Percentiles rank a stretch among this genome's conserved stretches.
Conservation (phyloP, 35 echinoderm and acorn worm genomes). For the Chiridota heheva region DNA sequence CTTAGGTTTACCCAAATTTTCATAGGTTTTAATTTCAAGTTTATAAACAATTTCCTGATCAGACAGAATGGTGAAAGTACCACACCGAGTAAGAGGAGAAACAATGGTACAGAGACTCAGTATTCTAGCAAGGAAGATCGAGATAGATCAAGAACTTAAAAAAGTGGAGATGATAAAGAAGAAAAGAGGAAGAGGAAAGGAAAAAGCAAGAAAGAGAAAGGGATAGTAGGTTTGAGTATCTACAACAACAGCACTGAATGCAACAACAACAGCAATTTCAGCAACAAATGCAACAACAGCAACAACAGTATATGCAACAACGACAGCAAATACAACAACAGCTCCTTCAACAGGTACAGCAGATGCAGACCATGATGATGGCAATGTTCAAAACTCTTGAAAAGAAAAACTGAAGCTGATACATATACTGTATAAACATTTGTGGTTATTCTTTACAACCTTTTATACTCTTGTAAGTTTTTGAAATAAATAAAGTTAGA, state of each 20-base stretch:
- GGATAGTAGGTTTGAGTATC: slow-evolving; percentile 28
- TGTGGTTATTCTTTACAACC: neutral
- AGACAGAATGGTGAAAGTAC: slow-evolving; percentile 40
- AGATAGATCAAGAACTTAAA: slow-evolving; percentile 43
- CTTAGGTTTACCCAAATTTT: too few species aligned
- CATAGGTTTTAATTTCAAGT: too few species aligned
- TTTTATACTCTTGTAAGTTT: neutral
- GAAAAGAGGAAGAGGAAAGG: slow-evolving; percentile 26
- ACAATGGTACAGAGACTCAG: slow-evolving; percentile 22
- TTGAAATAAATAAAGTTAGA: neutral
- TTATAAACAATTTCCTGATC: neutral
- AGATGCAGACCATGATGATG: slow-evolving; percentile 59
- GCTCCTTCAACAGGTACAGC: slow-evolving; percentile 40
- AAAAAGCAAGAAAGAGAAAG: slow-evolving; percentile 44
- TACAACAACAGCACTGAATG: slow-evolving; percentile 36
- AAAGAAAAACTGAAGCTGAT: slow-evolving; percentile 22
- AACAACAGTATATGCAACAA: slow-evolving; percentile 54
- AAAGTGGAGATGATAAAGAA: slow-evolving; percentile 49
- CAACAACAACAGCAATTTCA: slow-evolving; percentile 42
- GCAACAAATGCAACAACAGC: slow-evolving; percentile 34
- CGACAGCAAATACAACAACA: slow-evolving; percentile 50
- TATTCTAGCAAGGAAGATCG: slow-evolving; percentile 38
- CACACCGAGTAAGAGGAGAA: slow-evolving; percentile 31
- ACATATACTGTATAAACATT: neutral
- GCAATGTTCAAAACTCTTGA: slow-evolving; percentile 27